Evolutionary conservation across 1,140 invertebrate species (phyloP).

Genomic region (Samia ricini): DNA sequence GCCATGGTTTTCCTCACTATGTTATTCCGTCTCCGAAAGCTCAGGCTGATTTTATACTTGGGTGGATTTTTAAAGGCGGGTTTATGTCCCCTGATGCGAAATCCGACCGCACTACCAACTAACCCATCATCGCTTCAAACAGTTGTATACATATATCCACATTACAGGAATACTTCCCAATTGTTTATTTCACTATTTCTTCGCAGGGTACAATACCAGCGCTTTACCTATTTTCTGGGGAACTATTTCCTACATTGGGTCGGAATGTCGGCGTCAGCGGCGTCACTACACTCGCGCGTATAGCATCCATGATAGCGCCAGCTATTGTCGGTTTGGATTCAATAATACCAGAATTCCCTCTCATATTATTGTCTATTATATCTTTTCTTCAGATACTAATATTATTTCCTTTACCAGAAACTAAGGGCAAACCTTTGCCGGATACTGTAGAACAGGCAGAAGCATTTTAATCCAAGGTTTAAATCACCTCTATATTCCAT

Average conservation of each 20-base stretch:
- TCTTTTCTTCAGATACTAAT: conserved; percentile 50
- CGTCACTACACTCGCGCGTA: conserved; percentile 80
- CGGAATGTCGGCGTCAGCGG: conserved; percentile 82
- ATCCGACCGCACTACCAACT: too few relatives aligned
- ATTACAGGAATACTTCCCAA: too few relatives aligned
- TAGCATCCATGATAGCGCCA: conserved; percentile 84
- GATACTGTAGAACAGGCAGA: conserved; percentile 66
- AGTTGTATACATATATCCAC: too few relatives aligned
- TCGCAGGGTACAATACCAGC: conserved; percentile 78
- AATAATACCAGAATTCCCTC: conserved; percentile 48
- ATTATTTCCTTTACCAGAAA: conserved; percentile 64
- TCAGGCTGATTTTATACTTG: too few relatives aligned
- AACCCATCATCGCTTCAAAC: too few relatives aligned
- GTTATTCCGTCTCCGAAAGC: too few relatives aligned
- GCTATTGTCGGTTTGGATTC: conserved; percentile 80
- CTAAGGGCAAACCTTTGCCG: conserved; percentile 53
- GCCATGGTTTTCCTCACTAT: too few relatives aligned
- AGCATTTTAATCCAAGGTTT: conserved; percentile 10
- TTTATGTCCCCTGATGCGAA: too few relatives aligned
- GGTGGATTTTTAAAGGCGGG: too few relatives aligned
- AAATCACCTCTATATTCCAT: background rate
- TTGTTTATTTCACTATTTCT: conserved; percentile 1
- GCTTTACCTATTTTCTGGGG: conserved; percentile 82
- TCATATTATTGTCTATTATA: conserved; percentile 48
- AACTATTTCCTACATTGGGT: conserved; percentile 83